Percentiles rank a stretch among this genome's conserved stretches.
Evolutionary conservation across 2,888 invertebrate species (phyloP).

Genomic region (Steinernema carpocapsae): DNA sequence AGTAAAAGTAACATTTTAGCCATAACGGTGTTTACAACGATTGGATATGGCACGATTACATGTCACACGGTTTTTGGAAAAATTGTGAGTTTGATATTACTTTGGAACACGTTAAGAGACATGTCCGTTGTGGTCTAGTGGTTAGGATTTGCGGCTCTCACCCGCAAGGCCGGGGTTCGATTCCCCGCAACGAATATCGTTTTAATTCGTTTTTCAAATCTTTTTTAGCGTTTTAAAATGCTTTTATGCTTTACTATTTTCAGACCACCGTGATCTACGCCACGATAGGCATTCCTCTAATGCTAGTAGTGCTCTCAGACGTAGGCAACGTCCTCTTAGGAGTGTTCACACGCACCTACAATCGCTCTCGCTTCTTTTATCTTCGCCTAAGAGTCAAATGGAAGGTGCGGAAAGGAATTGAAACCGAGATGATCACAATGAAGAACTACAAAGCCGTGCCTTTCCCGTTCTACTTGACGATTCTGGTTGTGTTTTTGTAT

Average conservation of each 20-base stretch:
- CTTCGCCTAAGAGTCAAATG: not conserved
- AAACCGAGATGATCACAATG: not conserved
- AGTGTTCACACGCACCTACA: conserved; percentile 46
- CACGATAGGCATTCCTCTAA: conserved; percentile 47
- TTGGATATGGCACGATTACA: conserved; percentile 53
- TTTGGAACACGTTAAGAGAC: too few relatives aligned
- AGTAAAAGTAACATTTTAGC: conserved; percentile 37
- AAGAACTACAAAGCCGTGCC: conserved; percentile 34
- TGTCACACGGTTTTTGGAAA: conserved; percentile 47
- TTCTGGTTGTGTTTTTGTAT: conserved; percentile 45
- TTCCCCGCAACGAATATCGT: conserved; percentile 38
- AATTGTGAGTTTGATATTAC: conserved; percentile 15
- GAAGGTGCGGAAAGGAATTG: conserved; percentile 11
- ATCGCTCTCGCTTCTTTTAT: conserved; percentile 38
- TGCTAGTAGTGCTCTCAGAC: conserved; percentile 50
- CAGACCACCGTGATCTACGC: conserved; percentile 45
- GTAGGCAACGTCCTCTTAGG: conserved; percentile 45
- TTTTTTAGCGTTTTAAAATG: not conserved
- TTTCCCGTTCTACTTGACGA: conserved; percentile 45
- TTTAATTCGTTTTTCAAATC: not conserved
- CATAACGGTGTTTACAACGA: conserved; percentile 53
- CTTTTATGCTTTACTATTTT: too few relatives aligned
- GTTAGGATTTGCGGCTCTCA: conserved; percentile 38
- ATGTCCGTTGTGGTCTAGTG: conserved; percentile 26
- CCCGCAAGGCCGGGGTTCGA: conserved; percentile 38